Evolutionary conservation across 2,888 invertebrate genomes (phyloP), one percentile per base, ranked within the genome.

Genomic region (Calameuta filiformis): DNA sequence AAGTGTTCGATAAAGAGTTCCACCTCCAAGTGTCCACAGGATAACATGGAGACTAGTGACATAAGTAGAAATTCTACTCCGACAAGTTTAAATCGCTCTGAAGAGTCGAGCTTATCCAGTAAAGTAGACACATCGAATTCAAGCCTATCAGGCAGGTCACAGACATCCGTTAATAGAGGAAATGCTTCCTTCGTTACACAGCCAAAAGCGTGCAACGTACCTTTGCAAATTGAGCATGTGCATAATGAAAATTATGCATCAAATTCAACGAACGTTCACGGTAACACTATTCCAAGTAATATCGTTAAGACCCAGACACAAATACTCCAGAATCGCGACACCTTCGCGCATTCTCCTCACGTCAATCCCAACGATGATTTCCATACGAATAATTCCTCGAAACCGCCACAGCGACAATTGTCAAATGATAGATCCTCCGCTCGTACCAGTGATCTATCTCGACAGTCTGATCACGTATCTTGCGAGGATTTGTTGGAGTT

Each of bases 401-500:
- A 71, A 11, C 56, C 77, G 30, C 40, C 76, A 34, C 75, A 76
- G 31, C 69, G 79, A 35, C 76, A 77, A 34, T 33, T 78, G 73
- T 73, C 80, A 9, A 69, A 73, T 80, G n/a, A 82, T 79, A 68
- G 80, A 79, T 76, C 74, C 12, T 77, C 35, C 73, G 69, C 75
- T 12, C 73, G 68, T 6, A 37, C 35, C 11, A 89, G 87, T 74
- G 90, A 89, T 73, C 71, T 89, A 1, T 88, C 88, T 11, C 84
- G 90, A 30, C 91, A 90, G 76, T 89, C 95, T 74, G 97, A 97
- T 88, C 96, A 97, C 85, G 98, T 98, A 1, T 97, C 97, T 75
- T 98, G 97, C 86, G 98, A 98, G 90, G 98, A 98, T 92, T 92
- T 98, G 78, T 91, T 98, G 77, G 97, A 98, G 90, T 98, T 98